phyloP scores from a whole-genome alignment of 2,888 invertebrate genomes.

The Anodontia alba region DNA sequence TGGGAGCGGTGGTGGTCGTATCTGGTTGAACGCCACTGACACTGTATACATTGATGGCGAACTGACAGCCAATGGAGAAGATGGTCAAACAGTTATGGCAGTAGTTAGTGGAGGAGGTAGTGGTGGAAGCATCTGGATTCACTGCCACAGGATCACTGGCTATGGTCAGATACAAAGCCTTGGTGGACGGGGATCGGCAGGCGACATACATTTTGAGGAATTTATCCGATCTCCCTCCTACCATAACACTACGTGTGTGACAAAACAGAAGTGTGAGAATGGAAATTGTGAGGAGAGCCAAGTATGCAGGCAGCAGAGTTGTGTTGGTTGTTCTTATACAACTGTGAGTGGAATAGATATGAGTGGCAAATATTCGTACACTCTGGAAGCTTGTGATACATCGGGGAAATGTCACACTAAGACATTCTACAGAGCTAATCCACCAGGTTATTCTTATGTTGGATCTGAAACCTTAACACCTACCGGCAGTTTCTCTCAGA shows the following conservation, averaged over 20 bases:
- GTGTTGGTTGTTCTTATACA: not conserved
- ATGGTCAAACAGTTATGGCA: constrained; percentile 46
- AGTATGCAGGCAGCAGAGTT: not conserved
- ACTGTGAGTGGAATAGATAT: not conserved
- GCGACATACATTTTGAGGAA: constrained; percentile 28
- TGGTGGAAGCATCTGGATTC: constrained; percentile 76
- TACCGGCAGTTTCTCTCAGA: not conserved
- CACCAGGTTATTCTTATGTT: not conserved
- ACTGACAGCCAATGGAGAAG: constrained; percentile 69
- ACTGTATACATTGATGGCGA: constrained; percentile 73
- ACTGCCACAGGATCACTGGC: constrained; percentile 65
- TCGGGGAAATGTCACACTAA: not conserved
- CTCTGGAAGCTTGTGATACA: not conserved
- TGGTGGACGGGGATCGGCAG: constrained; percentile 65
- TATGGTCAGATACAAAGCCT: constrained; percentile 64
- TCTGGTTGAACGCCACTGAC: constrained; percentile 76
- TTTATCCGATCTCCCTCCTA: constrained; percentile 34
- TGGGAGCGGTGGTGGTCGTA: constrained; percentile 74
- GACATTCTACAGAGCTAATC: not conserved
- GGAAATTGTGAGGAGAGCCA: constrained; percentile 25
- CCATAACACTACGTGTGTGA: constrained; percentile 34
- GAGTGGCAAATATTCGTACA: not conserved
- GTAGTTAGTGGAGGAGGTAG: constrained; percentile 73
- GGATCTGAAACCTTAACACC: not conserved
- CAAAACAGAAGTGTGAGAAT: constrained; percentile 28